Percentiles rank a stretch among this genome's conserved stretches.
phyloP scores from a whole-genome alignment of 2,797 vertebrate species.

The Glyptemys insculpta region DNA sequence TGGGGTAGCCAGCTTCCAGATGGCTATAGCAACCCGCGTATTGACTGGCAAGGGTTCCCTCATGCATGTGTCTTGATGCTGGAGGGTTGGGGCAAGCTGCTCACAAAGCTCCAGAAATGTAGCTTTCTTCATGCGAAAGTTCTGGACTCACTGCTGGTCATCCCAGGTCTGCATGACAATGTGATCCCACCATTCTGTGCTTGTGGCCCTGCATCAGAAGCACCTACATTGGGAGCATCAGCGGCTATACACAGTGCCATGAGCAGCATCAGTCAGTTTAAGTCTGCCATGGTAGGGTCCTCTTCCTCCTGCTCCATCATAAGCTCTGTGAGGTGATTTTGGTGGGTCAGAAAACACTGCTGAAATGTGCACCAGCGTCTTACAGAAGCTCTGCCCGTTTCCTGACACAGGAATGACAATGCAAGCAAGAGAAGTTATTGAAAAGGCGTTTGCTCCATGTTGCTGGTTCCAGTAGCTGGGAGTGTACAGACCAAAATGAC shows the following conservation, averaged over 20 bases:
- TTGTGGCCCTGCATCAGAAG: neutral
- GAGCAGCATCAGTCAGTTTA: neutral
- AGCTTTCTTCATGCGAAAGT: neutral
- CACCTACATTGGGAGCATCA: neutral
- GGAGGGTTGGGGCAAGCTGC: neutral
- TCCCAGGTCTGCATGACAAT: neutral
- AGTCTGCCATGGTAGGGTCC: neutral
- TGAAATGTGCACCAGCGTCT: neutral
- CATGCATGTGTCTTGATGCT: neutral
- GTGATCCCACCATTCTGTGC: neutral
- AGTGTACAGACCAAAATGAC: neutral
- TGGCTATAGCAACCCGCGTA: neutral
- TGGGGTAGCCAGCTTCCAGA: neutral
- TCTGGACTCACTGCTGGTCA: neutral
- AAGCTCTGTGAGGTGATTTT: neutral
- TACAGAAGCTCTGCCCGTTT: neutral
- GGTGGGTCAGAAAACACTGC: neutral
- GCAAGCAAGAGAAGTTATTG: neutral
- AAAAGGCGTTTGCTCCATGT: neutral
- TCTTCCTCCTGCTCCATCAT: neutral
- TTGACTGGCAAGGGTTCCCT: neutral
- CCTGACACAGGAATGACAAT: neutral
- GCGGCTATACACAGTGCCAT: neutral
- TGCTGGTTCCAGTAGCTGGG: neutral
- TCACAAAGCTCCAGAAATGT: neutral